These are phyloP conservation scores for Pseudococcus viburni DNA, from an alignment of 2,888 invertebrate species.

Conservation along the genomic window DNA sequence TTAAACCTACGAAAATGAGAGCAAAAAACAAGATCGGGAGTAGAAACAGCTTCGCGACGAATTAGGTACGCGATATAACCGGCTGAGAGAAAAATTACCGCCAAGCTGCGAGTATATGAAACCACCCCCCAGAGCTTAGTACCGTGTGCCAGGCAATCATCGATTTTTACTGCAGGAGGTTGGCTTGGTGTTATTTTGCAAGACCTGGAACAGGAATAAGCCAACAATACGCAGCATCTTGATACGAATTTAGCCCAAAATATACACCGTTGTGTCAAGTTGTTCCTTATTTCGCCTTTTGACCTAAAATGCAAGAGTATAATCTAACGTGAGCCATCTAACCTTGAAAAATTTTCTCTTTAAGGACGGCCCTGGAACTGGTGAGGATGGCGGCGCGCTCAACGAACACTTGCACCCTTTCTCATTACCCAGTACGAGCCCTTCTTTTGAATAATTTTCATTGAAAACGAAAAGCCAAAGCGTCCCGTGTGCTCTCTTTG, in stretches of 20 bases:
- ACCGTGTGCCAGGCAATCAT: slow-evolving; percentile 4
- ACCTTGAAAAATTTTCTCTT: slow-evolving; percentile 3
- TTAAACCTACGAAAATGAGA: not conserved
- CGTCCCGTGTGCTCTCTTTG: not conserved
- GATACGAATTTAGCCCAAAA: not conserved
- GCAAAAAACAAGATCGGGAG: no score
- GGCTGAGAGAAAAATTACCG: not conserved
- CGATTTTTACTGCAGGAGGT: not conserved
- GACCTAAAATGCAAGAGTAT: not conserved
- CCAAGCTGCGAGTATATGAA: not conserved
- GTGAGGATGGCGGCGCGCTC: not conserved
- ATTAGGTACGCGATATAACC: not conserved
- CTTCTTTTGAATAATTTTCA: not conserved
- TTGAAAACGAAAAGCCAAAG: not conserved
- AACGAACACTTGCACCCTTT: not conserved
- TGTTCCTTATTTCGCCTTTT: not conserved
- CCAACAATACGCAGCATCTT: not conserved
- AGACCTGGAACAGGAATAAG: not conserved
- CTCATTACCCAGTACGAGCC: not conserved
- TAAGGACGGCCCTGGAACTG: not conserved
- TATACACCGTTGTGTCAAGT: not conserved
- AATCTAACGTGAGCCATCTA: not conserved
- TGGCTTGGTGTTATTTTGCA: not conserved
- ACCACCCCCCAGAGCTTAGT: slow-evolving; percentile 1
- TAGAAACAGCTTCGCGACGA: no score